phyloP scores from a whole-genome alignment of 1,140 invertebrate genomes.

The Delia radicum region DNA sequence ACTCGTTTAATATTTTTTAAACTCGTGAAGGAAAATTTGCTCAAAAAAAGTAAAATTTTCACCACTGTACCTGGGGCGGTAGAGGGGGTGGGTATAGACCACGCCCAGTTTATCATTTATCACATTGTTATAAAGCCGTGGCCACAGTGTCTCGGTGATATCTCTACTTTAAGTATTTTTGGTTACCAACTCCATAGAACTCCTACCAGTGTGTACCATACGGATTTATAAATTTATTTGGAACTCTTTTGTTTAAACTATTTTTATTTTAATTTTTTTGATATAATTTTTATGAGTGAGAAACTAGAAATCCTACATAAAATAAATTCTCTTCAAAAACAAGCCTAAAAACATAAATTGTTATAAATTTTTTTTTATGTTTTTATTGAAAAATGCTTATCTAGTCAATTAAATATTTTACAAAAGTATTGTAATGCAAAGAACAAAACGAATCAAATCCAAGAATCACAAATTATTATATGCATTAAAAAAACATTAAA shows the following conservation, averaged over 20 bases:
- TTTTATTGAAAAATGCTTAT: slow-evolving; percentile 10
- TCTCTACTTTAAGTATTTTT: no score
- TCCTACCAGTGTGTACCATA: no score
- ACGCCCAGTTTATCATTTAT: no score
- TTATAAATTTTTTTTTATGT: neutral
- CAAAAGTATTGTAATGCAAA: slow-evolving; percentile 1
- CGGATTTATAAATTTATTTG: neutral
- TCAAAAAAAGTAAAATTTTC: no score
- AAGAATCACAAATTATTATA: neutral
- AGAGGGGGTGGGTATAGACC: no score
- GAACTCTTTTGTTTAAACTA: neutral
- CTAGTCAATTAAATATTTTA: slow-evolving; percentile 22
- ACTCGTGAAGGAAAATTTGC: no score
- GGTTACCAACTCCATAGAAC: no score
- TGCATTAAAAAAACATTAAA: neutral
- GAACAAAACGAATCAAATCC: neutral
- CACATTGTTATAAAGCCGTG: no score
- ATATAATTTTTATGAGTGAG: neutral
- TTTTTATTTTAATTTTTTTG: neutral
- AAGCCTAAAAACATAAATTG: neutral
- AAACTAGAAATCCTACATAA: neutral
- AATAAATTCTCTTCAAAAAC: neutral
- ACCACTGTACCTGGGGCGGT: no score
- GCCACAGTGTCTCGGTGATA: no score
- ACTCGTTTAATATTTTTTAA: no score